These are phyloP conservation scores for Gryllus bimaculatus DNA, from an alignment of 1,140 invertebrate genomes.

Conservation along the genomic window DNA sequence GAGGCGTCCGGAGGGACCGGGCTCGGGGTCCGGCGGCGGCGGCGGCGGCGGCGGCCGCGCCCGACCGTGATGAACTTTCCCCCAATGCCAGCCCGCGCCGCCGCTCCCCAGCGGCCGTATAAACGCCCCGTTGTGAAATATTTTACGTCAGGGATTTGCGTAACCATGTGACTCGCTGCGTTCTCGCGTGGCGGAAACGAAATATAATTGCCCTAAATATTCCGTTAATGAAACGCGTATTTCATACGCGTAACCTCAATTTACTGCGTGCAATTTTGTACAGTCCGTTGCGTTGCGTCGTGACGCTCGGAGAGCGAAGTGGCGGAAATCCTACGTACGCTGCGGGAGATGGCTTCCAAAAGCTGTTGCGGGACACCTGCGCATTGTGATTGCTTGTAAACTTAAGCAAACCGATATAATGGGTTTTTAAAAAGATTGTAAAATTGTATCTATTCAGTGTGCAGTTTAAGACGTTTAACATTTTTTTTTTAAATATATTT, in stretches of 20 bases:
- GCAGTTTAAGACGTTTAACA: neutral
- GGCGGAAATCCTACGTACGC: too few relatives aligned
- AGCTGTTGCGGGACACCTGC: too few relatives aligned
- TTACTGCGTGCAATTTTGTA: neutral
- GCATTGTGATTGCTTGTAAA: too few relatives aligned
- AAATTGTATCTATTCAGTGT: neutral
- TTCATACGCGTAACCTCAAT: neutral
- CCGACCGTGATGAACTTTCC: constrained; percentile 2
- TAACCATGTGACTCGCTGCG: neutral
- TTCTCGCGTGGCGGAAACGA: constrained; percentile 2
- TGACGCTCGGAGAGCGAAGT: neutral
- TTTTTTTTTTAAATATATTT: neutral
- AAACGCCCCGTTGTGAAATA: neutral
- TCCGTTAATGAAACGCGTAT: constrained; percentile 4
- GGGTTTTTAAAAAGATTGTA: neutral
- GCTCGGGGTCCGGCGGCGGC: neutral
- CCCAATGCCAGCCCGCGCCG: neutral
- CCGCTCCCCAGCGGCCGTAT: neutral
- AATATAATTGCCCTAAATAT: constrained; percentile 6
- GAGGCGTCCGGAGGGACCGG: neutral
- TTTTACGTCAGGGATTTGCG: constrained; percentile 3
- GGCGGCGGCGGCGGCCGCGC: too few relatives aligned
- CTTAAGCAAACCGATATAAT: too few relatives aligned
- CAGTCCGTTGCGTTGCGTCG: neutral
- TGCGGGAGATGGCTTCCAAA: too few relatives aligned